phyloP scores from a whole-genome alignment of 1,140 invertebrate genomes.

The Macrosteles quadrilineatus region DNA sequence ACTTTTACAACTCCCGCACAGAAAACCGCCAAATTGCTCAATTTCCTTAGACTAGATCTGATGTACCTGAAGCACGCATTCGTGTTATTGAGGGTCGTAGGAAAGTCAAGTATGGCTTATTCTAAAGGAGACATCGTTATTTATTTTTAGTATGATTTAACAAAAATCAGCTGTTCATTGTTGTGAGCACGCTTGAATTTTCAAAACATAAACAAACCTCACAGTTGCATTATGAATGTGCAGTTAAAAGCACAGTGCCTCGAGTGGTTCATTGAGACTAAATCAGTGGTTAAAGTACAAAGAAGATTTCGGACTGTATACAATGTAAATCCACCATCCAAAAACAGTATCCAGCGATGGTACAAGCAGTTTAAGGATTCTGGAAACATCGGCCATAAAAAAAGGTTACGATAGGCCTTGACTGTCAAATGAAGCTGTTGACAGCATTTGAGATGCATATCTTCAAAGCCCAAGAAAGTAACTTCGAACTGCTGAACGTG shows the following conservation, averaged over 20 bases:
- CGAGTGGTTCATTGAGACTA: conserved; percentile 7
- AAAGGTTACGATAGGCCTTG: too few relatives aligned
- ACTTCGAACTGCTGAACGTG: not conserved
- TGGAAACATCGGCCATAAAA: not conserved
- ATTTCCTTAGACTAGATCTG: too few relatives aligned
- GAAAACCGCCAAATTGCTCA: too few relatives aligned
- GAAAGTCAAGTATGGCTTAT: too few relatives aligned
- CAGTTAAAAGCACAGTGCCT: not conserved
- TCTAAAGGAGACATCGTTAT: too few relatives aligned
- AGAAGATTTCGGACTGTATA: not conserved
- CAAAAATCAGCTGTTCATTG: not conserved
- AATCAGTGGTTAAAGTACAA: not conserved
- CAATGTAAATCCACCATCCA: too few relatives aligned
- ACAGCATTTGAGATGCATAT: not conserved
- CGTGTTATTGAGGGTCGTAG: too few relatives aligned
- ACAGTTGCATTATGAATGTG: not conserved
- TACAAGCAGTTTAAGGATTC: conserved; percentile 1
- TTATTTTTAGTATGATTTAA: not conserved
- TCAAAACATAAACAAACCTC: not conserved
- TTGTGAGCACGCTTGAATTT: not conserved
- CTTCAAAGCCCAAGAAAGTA: not conserved
- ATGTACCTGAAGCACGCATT: too few relatives aligned
- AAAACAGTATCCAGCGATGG: too few relatives aligned
- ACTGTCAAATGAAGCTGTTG: not conserved
- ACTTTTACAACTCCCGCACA: too few relatives aligned